Conservation (phyloP, 1,140 invertebrate species). For the Hyles vespertilio region DNA sequence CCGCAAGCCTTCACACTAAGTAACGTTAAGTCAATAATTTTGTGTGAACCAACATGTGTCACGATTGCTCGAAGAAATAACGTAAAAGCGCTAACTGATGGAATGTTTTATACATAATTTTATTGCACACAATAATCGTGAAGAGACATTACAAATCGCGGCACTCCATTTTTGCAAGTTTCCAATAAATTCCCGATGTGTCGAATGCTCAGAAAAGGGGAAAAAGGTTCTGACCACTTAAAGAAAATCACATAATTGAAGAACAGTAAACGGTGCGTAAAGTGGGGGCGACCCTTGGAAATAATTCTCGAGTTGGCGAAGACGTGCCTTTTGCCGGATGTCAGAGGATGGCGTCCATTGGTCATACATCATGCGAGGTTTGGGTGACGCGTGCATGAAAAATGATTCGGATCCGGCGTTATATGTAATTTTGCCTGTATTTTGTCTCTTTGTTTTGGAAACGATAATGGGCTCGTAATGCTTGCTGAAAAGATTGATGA, state of each 20-base stretch:
- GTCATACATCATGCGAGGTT: constrained; percentile 50
- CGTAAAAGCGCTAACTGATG: too few relatives aligned
- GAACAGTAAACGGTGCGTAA: constrained; percentile 71
- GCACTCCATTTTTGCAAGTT: constrained; percentile 10
- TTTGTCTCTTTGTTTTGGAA: background rate
- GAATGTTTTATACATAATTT: too few relatives aligned
- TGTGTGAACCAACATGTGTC: too few relatives aligned
- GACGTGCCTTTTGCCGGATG: constrained; percentile 58
- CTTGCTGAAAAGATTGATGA: background rate
- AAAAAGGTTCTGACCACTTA: constrained; percentile 65
- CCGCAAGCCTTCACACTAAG: too few relatives aligned
- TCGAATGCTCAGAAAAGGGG: constrained; percentile 38
- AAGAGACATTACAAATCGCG: constrained; percentile 1
- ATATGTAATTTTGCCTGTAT: background rate
- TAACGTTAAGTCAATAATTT: too few relatives aligned
- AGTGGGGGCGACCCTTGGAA: constrained; percentile 61
- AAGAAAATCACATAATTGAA: constrained; percentile 74
- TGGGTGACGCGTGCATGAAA: constrained; percentile 12
- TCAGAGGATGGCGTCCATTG: constrained; percentile 34
- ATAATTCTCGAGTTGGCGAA: constrained; percentile 59
- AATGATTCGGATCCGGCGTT: constrained; percentile 7
- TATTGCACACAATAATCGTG: background rate
- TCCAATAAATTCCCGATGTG: constrained; percentile 29
- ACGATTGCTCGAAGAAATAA: too few relatives aligned
- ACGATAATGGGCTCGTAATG: too few relatives aligned